Conservation (phyloP, 1,140 invertebrate genomes). For the Yoshiicerus persimilis region DNA sequence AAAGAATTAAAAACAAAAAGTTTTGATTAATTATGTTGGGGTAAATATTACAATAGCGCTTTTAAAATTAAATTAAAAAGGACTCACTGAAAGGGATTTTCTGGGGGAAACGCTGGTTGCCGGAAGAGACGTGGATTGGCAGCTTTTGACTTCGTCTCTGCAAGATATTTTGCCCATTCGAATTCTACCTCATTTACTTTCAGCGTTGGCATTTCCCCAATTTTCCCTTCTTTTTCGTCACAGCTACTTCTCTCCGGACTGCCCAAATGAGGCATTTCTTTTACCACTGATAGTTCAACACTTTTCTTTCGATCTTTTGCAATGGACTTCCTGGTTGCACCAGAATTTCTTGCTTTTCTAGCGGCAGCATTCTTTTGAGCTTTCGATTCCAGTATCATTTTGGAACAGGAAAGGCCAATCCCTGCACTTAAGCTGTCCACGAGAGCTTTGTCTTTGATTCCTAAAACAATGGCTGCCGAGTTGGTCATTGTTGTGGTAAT, state of each 20-base stretch:
- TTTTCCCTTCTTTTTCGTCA: neutral
- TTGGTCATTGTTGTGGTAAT: conserved; percentile 3
- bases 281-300: neutral
- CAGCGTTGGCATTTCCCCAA: neutral
- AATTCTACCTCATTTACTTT: conserved; percentile 55
- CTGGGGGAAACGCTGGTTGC: conserved; percentile 68
- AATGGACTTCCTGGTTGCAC: neutral
- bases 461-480: neutral
- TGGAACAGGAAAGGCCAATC: neutral
- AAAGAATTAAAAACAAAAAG: conserved; percentile 52
- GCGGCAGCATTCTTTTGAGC: neutral
- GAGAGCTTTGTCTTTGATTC: neutral
- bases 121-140: conserved; percentile 77
- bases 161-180: conserved; percentile 73
- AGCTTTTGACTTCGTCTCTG: conserved; percentile 68
- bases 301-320: neutral
- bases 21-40: neutral
- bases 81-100: conserved; percentile 61
- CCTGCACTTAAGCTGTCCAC: neutral
- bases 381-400: neutral
- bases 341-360: neutral
- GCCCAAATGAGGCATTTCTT: neutral
- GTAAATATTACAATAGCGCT: neutral
- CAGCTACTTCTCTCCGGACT: neutral
- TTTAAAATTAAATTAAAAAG: neutral